Base-by-base conservation (phyloP, 2,113 vertebrate species). In the Anoplopoma fimbria region DNA sequence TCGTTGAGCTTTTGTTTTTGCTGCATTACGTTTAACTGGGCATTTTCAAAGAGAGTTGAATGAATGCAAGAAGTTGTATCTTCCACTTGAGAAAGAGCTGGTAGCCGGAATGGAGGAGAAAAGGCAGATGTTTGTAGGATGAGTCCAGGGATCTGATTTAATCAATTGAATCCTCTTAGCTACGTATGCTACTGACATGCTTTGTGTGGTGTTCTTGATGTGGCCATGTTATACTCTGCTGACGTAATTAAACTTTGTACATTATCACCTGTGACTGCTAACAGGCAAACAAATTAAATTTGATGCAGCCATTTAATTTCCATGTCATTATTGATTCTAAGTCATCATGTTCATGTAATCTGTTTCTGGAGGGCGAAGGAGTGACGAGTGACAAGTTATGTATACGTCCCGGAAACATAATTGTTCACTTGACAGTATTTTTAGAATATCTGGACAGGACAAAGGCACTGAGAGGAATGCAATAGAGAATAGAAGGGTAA, bases 121-220 rank as follows among this genome's bases (percentile, higher is more conserved):
- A 69, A 57, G 5, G 36, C 38, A 75, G 42, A 3, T 45, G 13
- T 45, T 42, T 42, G 13, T 42, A 14, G 10, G 42, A 45, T 4
- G 34, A 78, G 64, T 42, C 42, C 65, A 45, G 4, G 14, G 14
- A 14, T 76, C 61, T 81, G 70, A 75, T 74, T 74, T 79, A 77
- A n/a, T 23, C 34, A 75, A 69, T 81, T 67, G n/a, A 81, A 85
- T 91, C 87, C 80, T 75, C 74, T 70, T 81, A 81, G 80, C 55
- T 81, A 69, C 12, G 65, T 36, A 34, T 27, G 61, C 76, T 69
- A 65, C 80, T 33, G 78, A 57, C 63, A 64, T 45, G 68, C 65
- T 61, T 78, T 83, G 57, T 81, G 76, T 67, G 47, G 31, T 27
- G 49, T 53, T 73, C 23, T n/a, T 45, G 40, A 36, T 42, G 60